phyloP scores from a whole-genome alignment of 2,797 vertebrate species.

The Hirundo rustica region DNA sequence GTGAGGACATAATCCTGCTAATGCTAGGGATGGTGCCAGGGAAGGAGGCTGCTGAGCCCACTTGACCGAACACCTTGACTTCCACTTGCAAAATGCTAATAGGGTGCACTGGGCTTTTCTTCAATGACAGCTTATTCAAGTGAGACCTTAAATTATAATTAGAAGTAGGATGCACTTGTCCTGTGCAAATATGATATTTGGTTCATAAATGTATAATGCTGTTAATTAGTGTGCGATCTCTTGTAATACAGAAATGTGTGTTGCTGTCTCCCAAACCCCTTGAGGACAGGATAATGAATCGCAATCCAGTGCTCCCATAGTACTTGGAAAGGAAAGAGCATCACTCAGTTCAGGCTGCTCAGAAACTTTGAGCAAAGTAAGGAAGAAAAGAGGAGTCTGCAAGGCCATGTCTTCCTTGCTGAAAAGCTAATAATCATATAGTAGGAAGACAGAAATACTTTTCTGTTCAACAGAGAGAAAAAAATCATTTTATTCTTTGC shows the following conservation, averaged over 20 bases:
- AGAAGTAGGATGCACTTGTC: constrained; percentile 36
- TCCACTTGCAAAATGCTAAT: constrained; percentile 44
- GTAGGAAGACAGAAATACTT: neutral
- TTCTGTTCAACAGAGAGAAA: neutral
- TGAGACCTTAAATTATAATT: constrained; percentile 53
- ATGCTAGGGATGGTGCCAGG: fast-evolving
- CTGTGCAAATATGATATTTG: constrained; percentile 64
- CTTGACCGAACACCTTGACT: neutral
- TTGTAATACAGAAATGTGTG: neutral
- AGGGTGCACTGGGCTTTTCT: constrained; percentile 19
- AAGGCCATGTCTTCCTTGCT: neutral
- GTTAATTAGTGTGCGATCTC: constrained; percentile 46
- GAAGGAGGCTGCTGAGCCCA: neutral
- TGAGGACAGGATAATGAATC: neutral
- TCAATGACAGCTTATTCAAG: constrained; percentile 35
- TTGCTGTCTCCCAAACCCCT: neutral
- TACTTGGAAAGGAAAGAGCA: neutral
- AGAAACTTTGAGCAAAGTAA: neutral
- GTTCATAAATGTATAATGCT: constrained; percentile 60
- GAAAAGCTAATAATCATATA: neutral
- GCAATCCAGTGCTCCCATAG: neutral
- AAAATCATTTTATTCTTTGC: neutral
- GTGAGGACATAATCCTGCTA: neutral
- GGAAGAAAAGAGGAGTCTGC: neutral
- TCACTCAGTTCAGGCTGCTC: neutral